phyloP scores from a whole-genome alignment of 2,113 vertebrate genomes.

The Plecotus auritus region DNA sequence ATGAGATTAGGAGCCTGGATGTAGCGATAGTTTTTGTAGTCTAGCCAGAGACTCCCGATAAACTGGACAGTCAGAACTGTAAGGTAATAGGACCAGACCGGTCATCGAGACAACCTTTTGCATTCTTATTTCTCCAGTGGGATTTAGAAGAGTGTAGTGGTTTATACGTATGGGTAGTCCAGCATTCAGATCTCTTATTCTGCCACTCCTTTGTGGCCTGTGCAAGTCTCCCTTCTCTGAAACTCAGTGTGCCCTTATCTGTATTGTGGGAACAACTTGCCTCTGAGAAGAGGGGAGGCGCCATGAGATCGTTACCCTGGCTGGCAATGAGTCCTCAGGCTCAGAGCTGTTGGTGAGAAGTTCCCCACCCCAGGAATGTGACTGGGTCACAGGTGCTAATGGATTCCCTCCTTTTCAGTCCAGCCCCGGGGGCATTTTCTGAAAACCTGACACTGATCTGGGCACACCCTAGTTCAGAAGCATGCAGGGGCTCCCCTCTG shows the following conservation, averaged over 20 bases:
- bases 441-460: background rate
- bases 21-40: background rate
- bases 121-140: background rate
- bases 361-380: slow-evolving; percentile 25
- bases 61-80: slow-evolving; percentile 24
- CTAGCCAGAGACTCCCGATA: background rate
- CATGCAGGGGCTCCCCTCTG: background rate
- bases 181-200: background rate
- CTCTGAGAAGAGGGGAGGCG: background rate
- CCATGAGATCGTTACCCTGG: background rate
- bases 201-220: slow-evolving; percentile 31
- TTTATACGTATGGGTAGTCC: background rate
- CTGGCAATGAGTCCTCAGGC: background rate
- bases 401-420: slow-evolving; percentile 15
- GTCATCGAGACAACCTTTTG: background rate
- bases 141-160: background rate
- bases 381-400: slow-evolving; percentile 43
- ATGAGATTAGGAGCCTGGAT: background rate
- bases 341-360: background rate
- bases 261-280: slow-evolving; percentile 1
- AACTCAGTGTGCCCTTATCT: slow-evolving; percentile 29
- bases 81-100: background rate
- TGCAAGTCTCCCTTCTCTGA: background rate
- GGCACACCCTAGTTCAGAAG: background rate
- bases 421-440: slow-evolving; percentile 19